A percentile compares a stretch with the other conserved stretches of the same genome.
These are phyloP conservation scores for Camelus bactrianus DNA, from an alignment of 2,113 vertebrate genomes.

Conservation along the genomic window DNA sequence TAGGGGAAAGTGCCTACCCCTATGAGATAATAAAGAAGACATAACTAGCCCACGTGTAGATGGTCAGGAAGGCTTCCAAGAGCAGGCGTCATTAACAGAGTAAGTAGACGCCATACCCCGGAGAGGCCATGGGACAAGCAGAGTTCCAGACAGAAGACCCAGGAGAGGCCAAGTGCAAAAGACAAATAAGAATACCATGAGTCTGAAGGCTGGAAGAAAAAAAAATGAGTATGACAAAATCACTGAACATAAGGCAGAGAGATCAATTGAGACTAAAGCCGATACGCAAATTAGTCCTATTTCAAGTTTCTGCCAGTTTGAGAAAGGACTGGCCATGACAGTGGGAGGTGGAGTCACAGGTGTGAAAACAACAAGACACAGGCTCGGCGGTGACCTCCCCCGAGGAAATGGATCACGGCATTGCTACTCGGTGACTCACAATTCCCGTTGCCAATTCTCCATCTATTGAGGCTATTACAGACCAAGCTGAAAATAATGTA, in stretches of 20 bases:
- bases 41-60: neutral
- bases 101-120: neutral
- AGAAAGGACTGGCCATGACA: neutral
- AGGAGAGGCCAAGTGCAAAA: neutral
- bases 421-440: conserved; percentile 37
- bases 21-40: neutral
- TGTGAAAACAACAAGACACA: neutral
- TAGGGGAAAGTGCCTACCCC: neutral
- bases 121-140: neutral
- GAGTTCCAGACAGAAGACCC: neutral
- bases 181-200: neutral
- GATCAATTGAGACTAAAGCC: neutral
- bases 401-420: neutral
- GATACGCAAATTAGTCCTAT: neutral
- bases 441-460: conserved; percentile 56
- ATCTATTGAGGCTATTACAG: conserved; percentile 61
- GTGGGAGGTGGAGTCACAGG: conserved; percentile 42
- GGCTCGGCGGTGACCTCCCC: neutral
- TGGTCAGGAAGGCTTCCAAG: neutral
- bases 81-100: neutral
- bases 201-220: neutral
- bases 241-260: neutral
- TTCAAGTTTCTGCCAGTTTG: conserved; percentile 24
- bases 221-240: neutral
- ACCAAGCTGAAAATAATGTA: conserved; percentile 61